A percentile compares a stretch with the other conserved stretches of the same genome.
These are phyloP conservation scores for Phallusia fumigata DNA, from an alignment of 23 tunicate species.

Conservation along the genomic window DNA sequence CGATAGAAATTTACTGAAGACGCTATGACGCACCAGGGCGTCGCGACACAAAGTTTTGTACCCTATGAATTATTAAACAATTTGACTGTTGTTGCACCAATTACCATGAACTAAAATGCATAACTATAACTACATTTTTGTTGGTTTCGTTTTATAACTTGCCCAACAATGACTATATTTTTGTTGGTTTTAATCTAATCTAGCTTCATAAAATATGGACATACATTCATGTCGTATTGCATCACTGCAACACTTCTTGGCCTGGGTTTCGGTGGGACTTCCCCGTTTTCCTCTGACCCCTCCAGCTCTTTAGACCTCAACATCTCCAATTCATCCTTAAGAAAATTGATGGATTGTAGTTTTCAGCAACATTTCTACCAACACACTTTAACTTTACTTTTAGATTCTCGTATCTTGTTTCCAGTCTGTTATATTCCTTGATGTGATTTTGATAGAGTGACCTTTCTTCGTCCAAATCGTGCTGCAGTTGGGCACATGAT, in stretches of 20 bases:
- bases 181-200: too few species aligned
- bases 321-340: conserved; percentile 55
- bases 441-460: conserved; percentile 68
- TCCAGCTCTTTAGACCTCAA: conserved; percentile 17
- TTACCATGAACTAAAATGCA: too few species aligned
- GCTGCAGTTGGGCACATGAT: conserved; percentile 30
- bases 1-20: too few species aligned
- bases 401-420: conserved; percentile 84
- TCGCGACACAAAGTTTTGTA: too few species aligned
- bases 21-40: too few species aligned
- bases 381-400: conserved; percentile 29
- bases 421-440: conserved; percentile 74
- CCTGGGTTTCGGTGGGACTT: not conserved
- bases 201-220: not conserved
- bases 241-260: not conserved
- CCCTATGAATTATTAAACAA: too few species aligned
- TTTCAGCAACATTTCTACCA: not conserved
- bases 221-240: not conserved
- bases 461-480: conserved; percentile 63
- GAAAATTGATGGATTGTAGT: not conserved
- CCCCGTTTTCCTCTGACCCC: not conserved
- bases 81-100: too few species aligned
- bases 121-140: too few species aligned
- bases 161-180: too few species aligned
- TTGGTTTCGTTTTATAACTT: too few species aligned